Base-by-base conservation (phyloP, 2,797 vertebrate genomes). In the Phalanger gymnotis region DNA sequence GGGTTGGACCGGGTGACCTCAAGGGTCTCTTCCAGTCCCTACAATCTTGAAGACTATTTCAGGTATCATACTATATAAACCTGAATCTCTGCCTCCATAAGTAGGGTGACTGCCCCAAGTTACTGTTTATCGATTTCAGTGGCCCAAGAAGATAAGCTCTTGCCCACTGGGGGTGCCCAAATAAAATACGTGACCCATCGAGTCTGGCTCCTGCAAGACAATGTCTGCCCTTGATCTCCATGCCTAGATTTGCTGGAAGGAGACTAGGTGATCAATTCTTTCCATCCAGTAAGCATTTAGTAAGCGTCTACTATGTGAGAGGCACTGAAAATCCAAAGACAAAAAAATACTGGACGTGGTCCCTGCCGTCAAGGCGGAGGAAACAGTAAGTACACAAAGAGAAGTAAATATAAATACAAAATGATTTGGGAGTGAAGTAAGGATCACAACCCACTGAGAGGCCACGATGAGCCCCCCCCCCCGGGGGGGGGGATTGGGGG, bases 121-220 rank as follows among this genome's bases (percentile, higher is more conserved):
- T 95, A 54, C 51, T 94, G 73, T 91, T 94, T 96, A 91, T 97
- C 95, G 91, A 53, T 28, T 9, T 61, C 40, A 95, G 90, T n/a
- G 52, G 40, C 95, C 93, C 58, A 51, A 58, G 57, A 92, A 94
- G 28, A 54, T 34, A 22, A 73, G 94, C 54, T 92, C 95, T 81
- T 30, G 57, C 54, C 91, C 87, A 81, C 27, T 91, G 89, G 34
- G 93, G 73, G 52, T 53, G 94, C 55, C 54, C 61, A 87, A 87
- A 87, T 91, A 94, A 40, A 90, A 52, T 54, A 95, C n/a, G 9
- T n/a, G 54, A 93, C 4, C 73, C 73, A 87, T 0, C 12, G 87
- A 9, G 27, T 89, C 66, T 51, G 30, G 53, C 61, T 96, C 91
- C 91, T 91, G 61, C 30, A 25, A 87, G 95, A 87, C 94, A 61